A percentile compares a stretch with the other conserved stretches of the same genome.
phyloP scores from a whole-genome alignment of 2,113 vertebrate species.

The Pachypanchax playfairii region DNA sequence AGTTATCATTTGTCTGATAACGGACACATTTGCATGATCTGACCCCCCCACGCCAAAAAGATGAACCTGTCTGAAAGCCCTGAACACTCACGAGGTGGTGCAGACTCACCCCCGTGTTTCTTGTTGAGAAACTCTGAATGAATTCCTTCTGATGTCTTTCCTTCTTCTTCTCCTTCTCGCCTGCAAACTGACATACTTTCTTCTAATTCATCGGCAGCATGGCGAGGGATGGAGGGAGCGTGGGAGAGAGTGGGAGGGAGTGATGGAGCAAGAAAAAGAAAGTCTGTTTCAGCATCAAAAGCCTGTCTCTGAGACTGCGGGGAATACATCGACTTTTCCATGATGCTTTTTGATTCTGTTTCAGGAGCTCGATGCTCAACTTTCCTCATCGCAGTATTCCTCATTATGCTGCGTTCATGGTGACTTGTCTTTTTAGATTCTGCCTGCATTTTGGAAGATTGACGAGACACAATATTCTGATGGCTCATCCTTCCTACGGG shows the following conservation, averaged over 20 bases:
- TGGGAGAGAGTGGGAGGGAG: constrained; percentile 57
- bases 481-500: not conserved
- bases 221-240: constrained; percentile 54
- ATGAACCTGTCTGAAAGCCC: constrained; percentile 2
- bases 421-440: constrained; percentile 7
- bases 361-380: constrained; percentile 46
- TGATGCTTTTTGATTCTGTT: constrained; percentile 68
- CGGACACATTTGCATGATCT: constrained; percentile 10
- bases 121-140: constrained; percentile 59
- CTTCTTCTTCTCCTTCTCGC: constrained; percentile 45
- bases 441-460: constrained; percentile 1
- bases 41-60: constrained; percentile 52
- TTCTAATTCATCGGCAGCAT: constrained; percentile 66
- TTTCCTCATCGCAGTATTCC: constrained; percentile 3
- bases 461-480: constrained; percentile 13
- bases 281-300: constrained; percentile 69
- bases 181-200: constrained; percentile 76
- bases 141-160: constrained; percentile 76
- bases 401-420: constrained; percentile 9
- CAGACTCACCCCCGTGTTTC: constrained; percentile 26
- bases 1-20: not conserved
- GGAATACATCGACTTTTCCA: constrained; percentile 59
- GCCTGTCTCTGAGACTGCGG: constrained; percentile 54
- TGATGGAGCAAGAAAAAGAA: constrained; percentile 59
- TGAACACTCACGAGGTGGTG: constrained; percentile 5